A percentile compares a stretch with the other conserved stretches of the same genome.
Evolutionary conservation across 2,888 invertebrate genomes (phyloP).

Genomic region (Cabera pusaria): DNA sequence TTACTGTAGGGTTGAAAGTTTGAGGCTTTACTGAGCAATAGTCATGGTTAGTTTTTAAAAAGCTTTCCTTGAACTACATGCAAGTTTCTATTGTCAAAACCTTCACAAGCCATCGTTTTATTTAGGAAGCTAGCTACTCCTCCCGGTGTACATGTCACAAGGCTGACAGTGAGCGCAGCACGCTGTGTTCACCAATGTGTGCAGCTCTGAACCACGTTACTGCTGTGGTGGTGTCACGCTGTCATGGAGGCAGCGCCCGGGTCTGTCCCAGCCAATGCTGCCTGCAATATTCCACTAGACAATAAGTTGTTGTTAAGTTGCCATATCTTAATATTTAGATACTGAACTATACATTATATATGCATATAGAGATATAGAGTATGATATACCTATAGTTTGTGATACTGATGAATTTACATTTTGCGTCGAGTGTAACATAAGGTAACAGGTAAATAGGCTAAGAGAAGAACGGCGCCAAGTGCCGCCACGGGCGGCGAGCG

Average conservation of each 20-base stretch:
- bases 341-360: conserved; percentile 73
- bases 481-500: not conserved
- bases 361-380: conserved; percentile 71
- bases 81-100: conserved; percentile 1
- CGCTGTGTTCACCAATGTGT: too few relatives aligned
- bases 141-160: too few relatives aligned
- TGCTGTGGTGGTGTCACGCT: too few relatives aligned
- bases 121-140: too few relatives aligned
- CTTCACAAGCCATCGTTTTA: too few relatives aligned
- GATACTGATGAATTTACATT: conserved; percentile 80
- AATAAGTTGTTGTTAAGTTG: conserved; percentile 81
- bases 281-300: conserved; percentile 78
- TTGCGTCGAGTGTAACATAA: conserved; percentile 48
- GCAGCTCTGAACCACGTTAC: too few relatives aligned
- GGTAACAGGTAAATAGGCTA: conserved; percentile 22
- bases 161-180: too few relatives aligned
- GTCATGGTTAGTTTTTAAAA: conserved; percentile 18
- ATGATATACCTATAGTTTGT: conserved; percentile 78
- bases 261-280: too few relatives aligned
- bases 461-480: conserved; percentile 5
- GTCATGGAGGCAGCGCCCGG: too few relatives aligned
- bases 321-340: conserved; percentile 81
- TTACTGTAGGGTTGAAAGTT: not conserved
- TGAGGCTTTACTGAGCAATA: conserved; percentile 22
- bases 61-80: conserved; percentile 15